Percentiles rank a stretch among this genome's conserved stretches.
Conservation (phyloP, 2,113 vertebrate genomes). For the Neofelis nebulosa region DNA sequence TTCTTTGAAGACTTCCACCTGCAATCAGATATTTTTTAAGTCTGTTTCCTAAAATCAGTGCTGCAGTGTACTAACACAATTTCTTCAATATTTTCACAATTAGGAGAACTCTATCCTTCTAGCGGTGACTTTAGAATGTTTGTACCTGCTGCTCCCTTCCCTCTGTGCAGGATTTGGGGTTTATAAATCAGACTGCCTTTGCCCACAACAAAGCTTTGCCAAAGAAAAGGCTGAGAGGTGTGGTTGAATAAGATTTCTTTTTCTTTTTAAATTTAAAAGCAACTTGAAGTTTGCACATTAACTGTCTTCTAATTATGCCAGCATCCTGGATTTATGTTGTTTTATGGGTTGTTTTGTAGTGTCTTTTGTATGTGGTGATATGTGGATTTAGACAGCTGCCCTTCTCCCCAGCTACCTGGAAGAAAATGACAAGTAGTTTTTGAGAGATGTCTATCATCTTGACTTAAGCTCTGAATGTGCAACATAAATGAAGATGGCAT, state of each 20-base stretch:
- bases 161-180: background rate
- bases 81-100: background rate
- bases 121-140: background rate
- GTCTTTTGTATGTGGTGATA: background rate
- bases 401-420: background rate
- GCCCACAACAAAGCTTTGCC: background rate
- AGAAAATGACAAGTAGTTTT: background rate
- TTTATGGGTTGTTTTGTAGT: background rate
- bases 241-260: background rate
- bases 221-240: background rate
- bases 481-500: background rate
- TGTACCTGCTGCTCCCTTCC: no score
- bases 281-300: background rate
- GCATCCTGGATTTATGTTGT: background rate
- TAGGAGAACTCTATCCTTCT: no score
- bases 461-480: background rate
- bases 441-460: background rate
- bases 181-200: background rate
- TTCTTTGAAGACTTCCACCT: background rate
- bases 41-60: background rate
- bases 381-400: background rate
- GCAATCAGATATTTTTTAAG: background rate
- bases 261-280: background rate
- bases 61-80: background rate
- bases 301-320: background rate